Percentiles rank a stretch among this genome's conserved stretches.
phyloP scores from a whole-genome alignment of 1,140 invertebrate genomes.

The Pemphigus obesinymphae region DNA sequence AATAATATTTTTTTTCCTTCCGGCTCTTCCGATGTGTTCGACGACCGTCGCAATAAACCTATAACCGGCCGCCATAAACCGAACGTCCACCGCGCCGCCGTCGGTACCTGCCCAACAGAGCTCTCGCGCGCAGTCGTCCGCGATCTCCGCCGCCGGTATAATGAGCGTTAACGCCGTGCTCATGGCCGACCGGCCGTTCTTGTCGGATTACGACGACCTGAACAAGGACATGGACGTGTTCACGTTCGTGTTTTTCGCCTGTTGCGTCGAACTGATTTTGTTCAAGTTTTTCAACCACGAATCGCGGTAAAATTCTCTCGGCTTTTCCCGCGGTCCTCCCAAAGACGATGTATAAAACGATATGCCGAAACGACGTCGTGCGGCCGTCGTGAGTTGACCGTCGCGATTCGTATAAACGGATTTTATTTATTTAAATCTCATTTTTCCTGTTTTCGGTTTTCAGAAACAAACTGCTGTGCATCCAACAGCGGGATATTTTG shows the following conservation, averaged over 20 bases:
- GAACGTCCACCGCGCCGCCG: neutral
- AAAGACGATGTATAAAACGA: neutral
- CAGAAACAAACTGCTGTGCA: neutral
- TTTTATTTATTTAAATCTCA: no score
- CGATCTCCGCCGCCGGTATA: neutral
- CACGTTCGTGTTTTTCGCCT: constrained; percentile 45
- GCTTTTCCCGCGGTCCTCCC: no score
- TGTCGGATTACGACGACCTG: constrained; percentile 5
- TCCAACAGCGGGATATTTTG: neutral
- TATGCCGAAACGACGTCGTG: neutral
- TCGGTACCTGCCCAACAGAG: neutral
- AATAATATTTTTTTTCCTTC: neutral
- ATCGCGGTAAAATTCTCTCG: no score
- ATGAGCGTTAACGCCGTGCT: constrained; percentile 9
- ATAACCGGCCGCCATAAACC: no score
- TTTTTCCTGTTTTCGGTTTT: neutral
- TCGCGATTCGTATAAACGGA: neutral
- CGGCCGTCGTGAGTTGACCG: neutral
- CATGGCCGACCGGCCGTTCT: constrained; percentile 14
- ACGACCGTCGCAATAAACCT: no score
- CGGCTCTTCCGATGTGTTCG: neutral
- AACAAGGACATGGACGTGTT: constrained; percentile 47
- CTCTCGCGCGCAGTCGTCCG: no score
- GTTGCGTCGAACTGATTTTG: constrained; percentile 46
- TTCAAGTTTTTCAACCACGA: constrained; percentile 44